Base-by-base conservation (phyloP, 30 jellyfish, hydroid and myxozoan species). In the Aurelia aurita region DNA sequence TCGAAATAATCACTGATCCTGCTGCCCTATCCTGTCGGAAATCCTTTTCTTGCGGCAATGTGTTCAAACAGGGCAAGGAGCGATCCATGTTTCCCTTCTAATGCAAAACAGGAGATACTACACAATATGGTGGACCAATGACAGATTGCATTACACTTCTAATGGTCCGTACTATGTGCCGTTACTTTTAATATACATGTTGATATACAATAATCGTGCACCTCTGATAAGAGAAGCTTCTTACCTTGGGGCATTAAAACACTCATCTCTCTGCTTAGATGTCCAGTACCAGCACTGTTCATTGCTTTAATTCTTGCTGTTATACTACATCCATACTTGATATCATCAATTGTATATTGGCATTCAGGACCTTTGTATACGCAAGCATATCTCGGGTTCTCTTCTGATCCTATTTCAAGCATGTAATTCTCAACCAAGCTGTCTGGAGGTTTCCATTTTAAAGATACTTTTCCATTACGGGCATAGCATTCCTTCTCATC, bases 241-340 rank as follows among this genome's bases (percentile, higher is more conserved):
- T 19, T 84, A 84, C 94, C 86, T 43, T 49, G 0, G 11, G 94
- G 87, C 84, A 76, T 84, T 3, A 58, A 9, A 3, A 84, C 34
- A 29, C 13, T 11, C 25, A 84, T 18, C 5, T 62, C 81, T 14
- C 71, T 74, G 39, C 94, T 73, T 5, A 14, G 29, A 34, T 63
- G 34, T 0, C 96, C 96, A 21, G 29, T 69, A 5, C 96, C 96
- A 22, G 96, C 90, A 31, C 71, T 58, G 45, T 87, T 87, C 47
- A 53, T 21, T 13, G 96, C 91, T 35, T 45, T 62, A 22, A 87
- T 51, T 35, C 91, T 84, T 32, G 66, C 80, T 1, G 27, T 18
- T 13, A 76, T 58, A 19, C 34, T 54, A 11, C 26, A 73, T 22
- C 89, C 87, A 69, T 87, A 87, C 18, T 21, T 64, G 25, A 79